Base-by-base conservation (phyloP, 2,797 vertebrate species). In the Podarcis siculus region DNA sequence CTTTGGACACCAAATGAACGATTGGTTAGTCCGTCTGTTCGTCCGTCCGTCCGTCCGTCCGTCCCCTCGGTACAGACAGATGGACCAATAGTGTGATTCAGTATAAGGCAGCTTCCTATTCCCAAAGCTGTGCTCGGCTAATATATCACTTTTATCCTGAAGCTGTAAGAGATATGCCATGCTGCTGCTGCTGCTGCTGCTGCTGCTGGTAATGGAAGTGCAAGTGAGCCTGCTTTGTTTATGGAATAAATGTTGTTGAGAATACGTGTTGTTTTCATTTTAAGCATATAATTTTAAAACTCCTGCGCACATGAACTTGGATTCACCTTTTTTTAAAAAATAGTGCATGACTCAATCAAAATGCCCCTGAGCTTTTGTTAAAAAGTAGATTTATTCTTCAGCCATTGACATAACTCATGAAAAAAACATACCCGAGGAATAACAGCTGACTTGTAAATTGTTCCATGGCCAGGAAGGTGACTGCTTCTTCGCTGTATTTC, bases 211-310 rank as follows among this genome's bases (percentile, higher is more conserved):
- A 35, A 89, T 79, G 23, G 87, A 75, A 95, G 90, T 77, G 10
- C 55, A 86, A 76, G 1, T 10, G 13, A 91, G 15, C 8, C 89
- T 87, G 61, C 76, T 10, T 39, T 49, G 91, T 92, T 90, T 87
- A n/a, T 39, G 75, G 58, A 7, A 1, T 84, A 88, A 64, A 85
- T 80, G 85, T 30, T 71, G 13, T 5, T 64, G 15, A 45, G 58
- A 49, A 49, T 4, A 73, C 39, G 49, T 87, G 81, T 39, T 7
- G 8, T 77, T 80, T 79, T 69, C 25, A 49, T 77, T 83, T 93
- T 76, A 66, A 3, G 21, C 58, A 45, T 67, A 45, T 61, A 3
- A 21, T 87, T 64, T 7, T 83, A 87, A 75, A 81, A 79, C 5
- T 9, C 9, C 12, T 89, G n/a, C 80, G 0, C 55, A 4, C 80